Conservation (phyloP, 1,140 invertebrate species). For the Drosophila lini region DNA sequence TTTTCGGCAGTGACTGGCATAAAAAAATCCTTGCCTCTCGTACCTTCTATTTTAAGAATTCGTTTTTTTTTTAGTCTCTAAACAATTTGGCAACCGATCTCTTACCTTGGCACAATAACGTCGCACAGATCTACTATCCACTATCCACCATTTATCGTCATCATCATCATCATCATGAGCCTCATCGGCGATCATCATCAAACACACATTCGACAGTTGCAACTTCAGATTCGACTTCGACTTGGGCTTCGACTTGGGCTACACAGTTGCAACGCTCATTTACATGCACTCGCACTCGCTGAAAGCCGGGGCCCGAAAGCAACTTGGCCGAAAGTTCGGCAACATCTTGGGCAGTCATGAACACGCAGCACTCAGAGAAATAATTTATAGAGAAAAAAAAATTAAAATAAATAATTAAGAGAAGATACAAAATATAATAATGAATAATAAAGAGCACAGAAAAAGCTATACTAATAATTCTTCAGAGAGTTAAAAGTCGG, state of each 20-base stretch:
- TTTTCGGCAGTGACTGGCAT: conserved; percentile 75
- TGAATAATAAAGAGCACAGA: not conserved
- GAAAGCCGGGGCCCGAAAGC: conserved; percentile 45
- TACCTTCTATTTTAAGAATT: conserved; percentile 73
- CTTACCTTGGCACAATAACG: conserved; percentile 81
- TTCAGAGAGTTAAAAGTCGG: too few relatives aligned
- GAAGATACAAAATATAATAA: not conserved
- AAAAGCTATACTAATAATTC: not conserved
- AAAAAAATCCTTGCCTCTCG: conserved; percentile 64
- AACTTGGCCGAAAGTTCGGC: conserved; percentile 59
- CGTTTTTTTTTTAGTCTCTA: conserved; percentile 3
- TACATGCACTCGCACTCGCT: conserved; percentile 68
- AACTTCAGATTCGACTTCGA: conserved; percentile 26
- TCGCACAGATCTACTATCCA: conserved; percentile 40
- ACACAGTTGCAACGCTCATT: conserved; percentile 52
- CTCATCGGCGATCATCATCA: conserved; percentile 36
- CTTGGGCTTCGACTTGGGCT: not conserved
- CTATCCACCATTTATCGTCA: conserved; percentile 25
- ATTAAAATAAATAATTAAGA: not conserved
- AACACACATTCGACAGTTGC: conserved; percentile 62
- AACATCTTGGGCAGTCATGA: conserved; percentile 79
- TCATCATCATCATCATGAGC: conserved; percentile 17
- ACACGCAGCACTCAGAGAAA: conserved; percentile 16
- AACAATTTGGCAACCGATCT: conserved; percentile 77
- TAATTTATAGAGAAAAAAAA: not conserved